Evolutionary conservation across 2,888 invertebrate species (phyloP).

Genomic region (Tipula vernalis): DNA sequence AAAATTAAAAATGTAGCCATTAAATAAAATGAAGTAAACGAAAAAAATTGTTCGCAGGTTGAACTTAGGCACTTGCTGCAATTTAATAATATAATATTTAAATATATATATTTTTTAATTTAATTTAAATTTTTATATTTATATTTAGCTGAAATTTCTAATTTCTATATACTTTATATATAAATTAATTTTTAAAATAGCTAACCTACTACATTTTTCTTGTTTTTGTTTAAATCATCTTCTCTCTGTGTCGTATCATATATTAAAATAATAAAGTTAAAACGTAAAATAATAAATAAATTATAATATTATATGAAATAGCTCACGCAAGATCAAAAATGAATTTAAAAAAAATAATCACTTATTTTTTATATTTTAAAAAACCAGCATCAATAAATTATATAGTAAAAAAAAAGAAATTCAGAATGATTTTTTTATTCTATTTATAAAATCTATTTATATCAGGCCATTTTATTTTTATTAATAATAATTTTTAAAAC

Average conservation of each 20-base stretch:
- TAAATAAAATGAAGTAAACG: background rate
- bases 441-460: background rate
- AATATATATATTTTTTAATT: background rate
- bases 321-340: background rate
- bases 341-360: background rate
- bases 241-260: background rate
- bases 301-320: background rate
- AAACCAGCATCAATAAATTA: background rate
- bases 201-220: conserved; percentile 8
- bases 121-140: background rate
- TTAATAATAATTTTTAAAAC: background rate
- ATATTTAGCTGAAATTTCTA: background rate
- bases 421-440: background rate
- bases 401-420: background rate
- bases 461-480: background rate
- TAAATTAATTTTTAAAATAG: background rate
- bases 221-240: background rate
- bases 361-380: background rate
- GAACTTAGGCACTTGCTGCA: conserved; percentile 9
- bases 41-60: conserved; percentile 5
- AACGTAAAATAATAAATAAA: background rate
- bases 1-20: background rate
- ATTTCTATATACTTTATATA: background rate
- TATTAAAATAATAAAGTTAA: background rate
- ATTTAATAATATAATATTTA: background rate